Conservation (phyloP, 2,797 vertebrate species). For the Gymnothorax javanicus region DNA sequence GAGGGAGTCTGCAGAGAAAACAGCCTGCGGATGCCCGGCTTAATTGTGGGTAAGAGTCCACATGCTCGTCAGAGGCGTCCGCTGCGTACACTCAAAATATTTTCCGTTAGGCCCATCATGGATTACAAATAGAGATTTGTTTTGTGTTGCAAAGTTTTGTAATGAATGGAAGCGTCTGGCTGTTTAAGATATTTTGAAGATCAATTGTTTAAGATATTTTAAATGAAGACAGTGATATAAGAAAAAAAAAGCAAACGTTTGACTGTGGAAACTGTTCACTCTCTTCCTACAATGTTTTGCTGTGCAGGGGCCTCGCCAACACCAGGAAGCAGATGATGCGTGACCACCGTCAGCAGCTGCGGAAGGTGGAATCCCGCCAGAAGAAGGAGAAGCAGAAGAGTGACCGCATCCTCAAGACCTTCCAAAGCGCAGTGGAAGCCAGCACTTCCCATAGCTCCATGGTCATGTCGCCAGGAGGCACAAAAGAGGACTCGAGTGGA, state of each 20-base stretch:
- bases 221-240: neutral
- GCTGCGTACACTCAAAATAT: neutral
- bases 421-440: conserved; percentile 76
- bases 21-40: too few relatives aligned
- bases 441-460: conserved; percentile 75
- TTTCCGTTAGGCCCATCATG: too few relatives aligned
- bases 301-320: conserved; percentile 76
- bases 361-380: conserved; percentile 76
- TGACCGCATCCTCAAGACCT: conserved; percentile 80
- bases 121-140: neutral
- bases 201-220: neutral
- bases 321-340: conserved; percentile 83
- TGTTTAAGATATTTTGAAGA: neutral
- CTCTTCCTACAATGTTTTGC: conserved; percentile 23
- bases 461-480: conserved; percentile 71
- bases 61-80: too few relatives aligned
- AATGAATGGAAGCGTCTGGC: neutral
- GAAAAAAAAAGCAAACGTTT: neutral
- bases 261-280: neutral
- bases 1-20: too few relatives aligned
- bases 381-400: conserved; percentile 83
- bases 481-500: conserved; percentile 68
- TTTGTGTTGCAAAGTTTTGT: neutral
- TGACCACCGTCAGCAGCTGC: conserved; percentile 74
- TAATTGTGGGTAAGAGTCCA: too few relatives aligned